Evolutionary conservation across 92 coral and sea anemone species (phyloP), one percentile per base, ranked within the genome.

Genomic region (Nematostella vectensis): DNA sequence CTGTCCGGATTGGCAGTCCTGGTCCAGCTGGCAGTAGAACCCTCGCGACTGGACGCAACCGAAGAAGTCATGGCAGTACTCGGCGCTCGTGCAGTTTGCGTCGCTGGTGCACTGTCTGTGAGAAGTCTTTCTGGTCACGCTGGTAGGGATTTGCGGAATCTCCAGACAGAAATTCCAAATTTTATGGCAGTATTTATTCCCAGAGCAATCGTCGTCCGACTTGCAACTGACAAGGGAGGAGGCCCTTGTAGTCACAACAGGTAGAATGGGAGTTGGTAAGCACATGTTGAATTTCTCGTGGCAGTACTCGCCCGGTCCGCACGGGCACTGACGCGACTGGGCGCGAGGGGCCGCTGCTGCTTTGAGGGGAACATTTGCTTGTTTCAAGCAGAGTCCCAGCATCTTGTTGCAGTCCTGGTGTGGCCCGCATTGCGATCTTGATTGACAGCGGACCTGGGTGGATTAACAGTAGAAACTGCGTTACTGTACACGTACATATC

Each of bases 1-100:
- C 25, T 78, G 71, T 21, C 79, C 78, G 33, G 4, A 24, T 54
- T 27, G 59, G 8, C 31, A 10, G 59, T 25, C 18, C 31, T 18
- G 3, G 38, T 36, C 3, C 13, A 8, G 8, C 42, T 8, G 15
- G 42, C 42, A 36, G 26, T 15, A 3, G 27, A 11, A 4, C 18
- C 4, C 20, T 4, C 15, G 26, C 4, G 59, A 40, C 20, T 22
- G 4, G 11, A 28, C 10, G 12, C 27, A 26, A 23, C 31, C 31
- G 16, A 54, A 54, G 17, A 54, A 2, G n/a, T 25, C 20, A 27
- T 54, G 59, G n/a, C 59, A 54, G 40, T 24, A 54, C 21, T 54
- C 36, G 13, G 27, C 24, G 2, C 12, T 4, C 2, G 31, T 27
- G 43, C 59, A 54, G 3, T 54, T 18, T 4, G 59, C 26, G 3